Conservation (phyloP, 2,113 vertebrate species). For the Mustela nigripes region DNA sequence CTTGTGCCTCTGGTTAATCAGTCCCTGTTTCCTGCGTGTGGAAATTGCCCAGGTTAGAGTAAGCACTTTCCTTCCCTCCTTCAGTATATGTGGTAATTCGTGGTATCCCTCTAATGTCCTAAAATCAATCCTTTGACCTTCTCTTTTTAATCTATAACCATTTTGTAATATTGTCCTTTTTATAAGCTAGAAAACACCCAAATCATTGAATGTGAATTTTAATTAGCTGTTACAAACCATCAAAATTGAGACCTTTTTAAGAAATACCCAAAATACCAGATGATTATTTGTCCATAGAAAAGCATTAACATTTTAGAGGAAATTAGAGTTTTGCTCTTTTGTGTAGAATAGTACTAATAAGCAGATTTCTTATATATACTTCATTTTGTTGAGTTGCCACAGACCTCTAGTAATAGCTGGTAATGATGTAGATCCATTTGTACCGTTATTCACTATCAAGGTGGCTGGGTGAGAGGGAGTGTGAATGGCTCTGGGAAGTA, state of each 20-base stretch:
- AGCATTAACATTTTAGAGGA: background rate
- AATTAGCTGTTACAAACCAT: background rate
- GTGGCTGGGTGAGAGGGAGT: background rate
- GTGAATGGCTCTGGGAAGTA: background rate
- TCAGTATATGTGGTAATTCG: background rate
- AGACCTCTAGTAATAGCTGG: background rate
- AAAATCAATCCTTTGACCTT: background rate
- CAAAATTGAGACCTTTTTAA: background rate
- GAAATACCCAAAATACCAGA: background rate
- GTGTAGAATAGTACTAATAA: background rate
- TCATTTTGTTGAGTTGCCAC: background rate
- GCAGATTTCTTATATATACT: background rate
- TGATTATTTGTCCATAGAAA: background rate
- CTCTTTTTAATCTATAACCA: background rate
- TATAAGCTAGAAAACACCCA: background rate
- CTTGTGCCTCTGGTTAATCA: background rate
- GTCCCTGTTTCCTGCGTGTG: background rate
- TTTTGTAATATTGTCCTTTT: conserved; percentile 22
- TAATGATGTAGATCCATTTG: background rate
- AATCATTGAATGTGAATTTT: background rate
- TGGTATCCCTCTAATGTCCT: background rate
- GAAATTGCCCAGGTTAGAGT: background rate
- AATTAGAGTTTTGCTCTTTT: background rate
- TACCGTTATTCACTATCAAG: background rate
- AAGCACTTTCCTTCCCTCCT: background rate